Evolutionary conservation across 2,113 vertebrate genomes (phyloP), one percentile per base, ranked within the genome.

Genomic region (Mus spicilegus): DNA sequence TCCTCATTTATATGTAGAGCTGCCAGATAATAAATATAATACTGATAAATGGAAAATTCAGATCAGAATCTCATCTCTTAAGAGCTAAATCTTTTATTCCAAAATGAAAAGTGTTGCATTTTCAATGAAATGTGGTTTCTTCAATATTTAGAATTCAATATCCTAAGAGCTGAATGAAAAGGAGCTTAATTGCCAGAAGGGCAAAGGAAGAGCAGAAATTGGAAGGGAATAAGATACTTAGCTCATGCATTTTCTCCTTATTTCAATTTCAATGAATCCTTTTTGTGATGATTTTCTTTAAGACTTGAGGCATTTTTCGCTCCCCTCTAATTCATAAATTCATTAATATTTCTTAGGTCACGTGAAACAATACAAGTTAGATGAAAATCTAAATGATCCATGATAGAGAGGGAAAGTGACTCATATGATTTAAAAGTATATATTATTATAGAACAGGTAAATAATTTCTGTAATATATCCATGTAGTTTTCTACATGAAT

Each of bases 81-180:
- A 78, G 76, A 90, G 80, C 69, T 82, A 61, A 92, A 87, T 88
- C 56, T 90, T 96, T 96, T 88, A 92, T 95, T 63, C 82, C 51
- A 61, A 96, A 94, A 86, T 95, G 70, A 95, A 95, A 95, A 94
- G n/a, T 95, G 22, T 39, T 76, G n/a, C n/a, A 80, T 65, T 92
- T 97, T 97, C 95, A 82, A 89, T 77, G 91, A 87, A 89, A 93
- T 92, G 78, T 85, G 65, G 1, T 92, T 96, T 95, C 20, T 90
- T 90, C 87, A 69, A 90, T 95, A 96, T 92, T 95, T 98, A 81
- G 93, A 94, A 94, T 96, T 96, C 24, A 87, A 19, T 97, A 92
- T 90, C 78, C 95, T 36, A 86, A 90, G n/a, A 95, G n/a, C n/a
- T 65, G 33, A 95, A 90, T 90, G 76, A 91, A 96, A 94, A 90